Evolutionary conservation across 2,888 invertebrate species (phyloP).

Genomic region (Drosophila picticornis): DNA sequence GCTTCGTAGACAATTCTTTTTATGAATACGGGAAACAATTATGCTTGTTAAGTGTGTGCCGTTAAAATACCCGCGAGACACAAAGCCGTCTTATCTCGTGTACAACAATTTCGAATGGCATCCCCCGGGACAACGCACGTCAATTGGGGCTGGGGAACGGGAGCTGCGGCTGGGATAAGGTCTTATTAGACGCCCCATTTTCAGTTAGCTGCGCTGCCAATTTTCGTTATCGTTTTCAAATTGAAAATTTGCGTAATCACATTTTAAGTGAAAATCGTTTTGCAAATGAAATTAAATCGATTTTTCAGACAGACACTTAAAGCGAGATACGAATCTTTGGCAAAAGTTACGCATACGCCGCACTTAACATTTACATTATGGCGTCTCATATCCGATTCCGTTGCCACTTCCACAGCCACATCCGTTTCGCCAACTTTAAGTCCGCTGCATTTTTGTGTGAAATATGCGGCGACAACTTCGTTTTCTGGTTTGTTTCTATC

Average conservation of each 20-base stretch:
- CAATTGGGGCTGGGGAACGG: slow-evolving; percentile 8
- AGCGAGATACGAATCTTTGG: slow-evolving; percentile 43
- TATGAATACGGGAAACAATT: slow-evolving; percentile 28
- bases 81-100: slow-evolving; percentile 40
- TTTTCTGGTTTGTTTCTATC: background rate
- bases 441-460: slow-evolving; percentile 48
- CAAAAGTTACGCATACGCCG: slow-evolving; percentile 52
- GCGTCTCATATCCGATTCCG: slow-evolving; percentile 67
- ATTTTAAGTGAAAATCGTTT: slow-evolving; percentile 83
- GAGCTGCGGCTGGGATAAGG: background rate
- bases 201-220: slow-evolving; percentile 47
- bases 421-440: slow-evolving; percentile 46
- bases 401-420: slow-evolving; percentile 10
- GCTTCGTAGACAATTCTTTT: too few species aligned
- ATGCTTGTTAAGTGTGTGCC: slow-evolving; percentile 21
- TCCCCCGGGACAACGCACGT: slow-evolving; percentile 44
- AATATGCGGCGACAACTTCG: slow-evolving; percentile 39
- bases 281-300: slow-evolving; percentile 76
- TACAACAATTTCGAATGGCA: slow-evolving; percentile 44
- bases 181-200: background rate
- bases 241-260: slow-evolving; percentile 83
- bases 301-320: slow-evolving; percentile 61
- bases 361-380: slow-evolving; percentile 61
- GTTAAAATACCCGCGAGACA: slow-evolving; percentile 53
- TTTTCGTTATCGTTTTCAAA: slow-evolving; percentile 79